Evolutionary conservation across 2,797 vertebrate genomes (phyloP).

Genomic region (Betta splendens): DNA sequence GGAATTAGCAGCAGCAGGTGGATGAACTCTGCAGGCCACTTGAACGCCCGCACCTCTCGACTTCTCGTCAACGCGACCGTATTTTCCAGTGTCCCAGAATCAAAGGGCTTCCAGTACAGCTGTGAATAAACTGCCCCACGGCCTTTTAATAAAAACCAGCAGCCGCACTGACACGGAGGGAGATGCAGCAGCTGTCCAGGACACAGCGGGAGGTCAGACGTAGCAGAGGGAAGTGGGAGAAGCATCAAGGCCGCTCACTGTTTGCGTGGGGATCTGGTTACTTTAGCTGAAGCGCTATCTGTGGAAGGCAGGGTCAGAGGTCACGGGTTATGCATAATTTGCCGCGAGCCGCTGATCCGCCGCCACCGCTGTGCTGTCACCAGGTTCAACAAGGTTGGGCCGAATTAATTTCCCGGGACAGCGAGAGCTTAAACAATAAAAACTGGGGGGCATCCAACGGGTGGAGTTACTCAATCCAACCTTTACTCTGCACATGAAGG

Average conservation of each 20-base stretch:
- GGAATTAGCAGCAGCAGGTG: background rate
- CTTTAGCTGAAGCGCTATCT: constrained; percentile 42
- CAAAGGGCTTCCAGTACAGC: constrained; percentile 35
- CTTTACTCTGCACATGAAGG: constrained; percentile 49
- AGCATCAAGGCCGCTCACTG: constrained; percentile 34
- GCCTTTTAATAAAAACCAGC: too few species aligned
- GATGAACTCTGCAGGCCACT: constrained; percentile 17
- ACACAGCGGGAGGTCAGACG: constrained; percentile 27
- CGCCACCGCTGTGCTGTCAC: background rate
- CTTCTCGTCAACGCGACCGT: constrained; percentile 47
- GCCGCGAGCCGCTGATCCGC: constrained; percentile 14
- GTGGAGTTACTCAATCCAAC: constrained; percentile 52
- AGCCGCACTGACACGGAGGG: too few species aligned
- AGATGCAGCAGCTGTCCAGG: constrained; percentile 69
- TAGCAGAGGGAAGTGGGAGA: constrained; percentile 33
- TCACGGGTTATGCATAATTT: constrained; percentile 51
- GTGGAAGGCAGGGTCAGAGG: constrained; percentile 52
- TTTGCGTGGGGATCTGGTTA: constrained; percentile 66
- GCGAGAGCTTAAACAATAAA: constrained; percentile 64
- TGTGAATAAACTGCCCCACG: constrained; percentile 40
- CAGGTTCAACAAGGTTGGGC: constrained; percentile 45
- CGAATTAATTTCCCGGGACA: constrained; percentile 56
- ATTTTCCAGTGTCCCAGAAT: constrained; percentile 47
- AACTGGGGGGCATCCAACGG: constrained; percentile 52
- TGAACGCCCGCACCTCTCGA: constrained; percentile 16